Evolutionary conservation across 2,797 vertebrate species (phyloP), one percentile per base, ranked within the genome.

Genomic region (Rhinogobio ventralis): DNA sequence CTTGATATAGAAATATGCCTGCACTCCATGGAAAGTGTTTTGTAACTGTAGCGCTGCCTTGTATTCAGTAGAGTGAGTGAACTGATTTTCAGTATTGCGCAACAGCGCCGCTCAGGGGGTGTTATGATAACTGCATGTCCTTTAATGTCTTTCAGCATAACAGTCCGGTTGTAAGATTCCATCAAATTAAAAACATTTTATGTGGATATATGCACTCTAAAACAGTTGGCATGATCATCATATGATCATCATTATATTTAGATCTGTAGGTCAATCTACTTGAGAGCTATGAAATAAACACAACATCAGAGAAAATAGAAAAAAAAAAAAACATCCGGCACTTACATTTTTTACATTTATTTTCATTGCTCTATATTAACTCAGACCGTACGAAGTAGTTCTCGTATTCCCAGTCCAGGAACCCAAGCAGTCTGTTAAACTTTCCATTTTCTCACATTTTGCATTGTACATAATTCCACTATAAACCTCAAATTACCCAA

Each of bases 341-440:
- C 49, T 68, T 36, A 14, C 8, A 33, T 77, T 81, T n/a, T 75
- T 42, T 75, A 36, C 2, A 55, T 42, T n/a, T 74, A 49, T 79
- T 85, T 67, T 69, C 13, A 64, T 69, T 85, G 28, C 28, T 79
- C 39, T 79, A 67, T n/a, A 60, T 72, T 46, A 79, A 53, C 19
- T 72, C 55, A 71, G 67, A 68, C 60, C 77, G n/a, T 76, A 81
- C 64, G 73, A 74, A 81, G 66, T 9, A 49, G 0, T 51, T 64
- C 20, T 33, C 25, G 42, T 64, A 23, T 75, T 46, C 14, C 66
- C 78, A 64, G 9, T 60, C 80, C 62, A 69, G 33, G 4, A 86
- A 60, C 53, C 76, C 45, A 71, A 84, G 0, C 30, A 36, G 33
- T 17, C 2, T 15, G 14, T 79, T 25, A 45, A 20, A 57, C 55